Conservation (phyloP, 23 tunicate species). For the Halocynthia aurantium region DNA sequence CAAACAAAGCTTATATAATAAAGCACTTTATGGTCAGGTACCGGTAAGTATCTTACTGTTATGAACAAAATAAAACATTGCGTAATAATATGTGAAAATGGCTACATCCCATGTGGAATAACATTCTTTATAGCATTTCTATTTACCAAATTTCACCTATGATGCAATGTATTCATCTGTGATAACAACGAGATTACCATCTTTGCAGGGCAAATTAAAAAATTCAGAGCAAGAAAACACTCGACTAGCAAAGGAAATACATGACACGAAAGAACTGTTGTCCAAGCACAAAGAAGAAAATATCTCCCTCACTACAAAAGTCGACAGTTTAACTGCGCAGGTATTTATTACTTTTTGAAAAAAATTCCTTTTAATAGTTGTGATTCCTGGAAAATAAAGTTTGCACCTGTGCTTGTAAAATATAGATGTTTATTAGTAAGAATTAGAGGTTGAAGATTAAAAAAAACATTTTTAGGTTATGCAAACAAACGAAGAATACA, state of each 20-base stretch:
- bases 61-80: too few relatives aligned
- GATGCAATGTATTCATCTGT: too few relatives aligned
- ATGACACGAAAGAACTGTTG: slow-evolving; percentile 5
- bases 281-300: slow-evolving; percentile 12
- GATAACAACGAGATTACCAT: background rate
- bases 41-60: too few relatives aligned
- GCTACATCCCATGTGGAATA: background rate
- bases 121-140: too few relatives aligned
- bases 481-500: slow-evolving; percentile 18
- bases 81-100: too few relatives aligned
- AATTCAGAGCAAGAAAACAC: slow-evolving; percentile 5
- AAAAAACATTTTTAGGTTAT: slow-evolving; percentile 6
- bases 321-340: slow-evolving; percentile 9
- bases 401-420: background rate
- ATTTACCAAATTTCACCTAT: too few relatives aligned
- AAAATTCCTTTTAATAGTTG: background rate
- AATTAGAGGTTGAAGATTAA: background rate
- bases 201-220: slow-evolving; percentile 18
- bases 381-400: background rate
- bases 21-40: too few relatives aligned
- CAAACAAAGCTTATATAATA: too few relatives aligned
- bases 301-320: background rate
- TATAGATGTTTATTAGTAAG: background rate
- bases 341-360: slow-evolving; percentile 5
- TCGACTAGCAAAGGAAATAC: background rate